phyloP scores from a whole-genome alignment of 2,113 vertebrate genomes.

The Rattus rattus region DNA sequence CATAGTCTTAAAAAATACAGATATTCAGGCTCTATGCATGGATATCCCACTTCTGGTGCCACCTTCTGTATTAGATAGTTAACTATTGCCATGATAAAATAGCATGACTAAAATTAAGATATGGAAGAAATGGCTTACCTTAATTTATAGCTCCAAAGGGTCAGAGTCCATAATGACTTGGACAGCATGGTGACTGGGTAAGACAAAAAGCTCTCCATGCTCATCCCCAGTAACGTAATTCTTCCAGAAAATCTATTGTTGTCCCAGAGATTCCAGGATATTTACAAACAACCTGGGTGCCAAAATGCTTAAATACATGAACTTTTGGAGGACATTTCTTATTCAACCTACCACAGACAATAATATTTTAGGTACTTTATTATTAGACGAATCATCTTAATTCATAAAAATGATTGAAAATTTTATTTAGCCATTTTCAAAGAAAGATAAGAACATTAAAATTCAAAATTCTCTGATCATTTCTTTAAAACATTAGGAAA shows the following conservation, averaged over 20 bases:
- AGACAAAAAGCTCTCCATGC: background rate
- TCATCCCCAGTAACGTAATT: background rate
- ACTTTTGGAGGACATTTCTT: background rate
- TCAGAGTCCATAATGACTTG: background rate
- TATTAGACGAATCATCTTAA: background rate
- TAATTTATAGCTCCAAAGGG: background rate
- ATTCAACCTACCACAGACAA: too few species aligned
- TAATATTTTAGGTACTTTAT: background rate
- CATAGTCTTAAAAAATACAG: background rate
- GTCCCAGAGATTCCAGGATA: background rate
- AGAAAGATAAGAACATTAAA: background rate
- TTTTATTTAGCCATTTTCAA: background rate
- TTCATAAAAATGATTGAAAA: background rate
- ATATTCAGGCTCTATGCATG: too few species aligned
- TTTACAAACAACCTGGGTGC: background rate
- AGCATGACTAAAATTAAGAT: background rate
- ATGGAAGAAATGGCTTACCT: background rate
- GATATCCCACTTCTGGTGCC: background rate
- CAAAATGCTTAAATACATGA: background rate
- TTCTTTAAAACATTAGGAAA: background rate
- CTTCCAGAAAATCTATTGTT: background rate
- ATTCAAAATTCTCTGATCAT: background rate
- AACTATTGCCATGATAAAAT: background rate
- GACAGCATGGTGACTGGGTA: rapidly evolving
- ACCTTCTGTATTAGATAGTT: background rate